Evolutionary conservation across 2,888 invertebrate species (phyloP), one percentile per base, ranked within the genome.

Genomic region (Boloria selene): DNA sequence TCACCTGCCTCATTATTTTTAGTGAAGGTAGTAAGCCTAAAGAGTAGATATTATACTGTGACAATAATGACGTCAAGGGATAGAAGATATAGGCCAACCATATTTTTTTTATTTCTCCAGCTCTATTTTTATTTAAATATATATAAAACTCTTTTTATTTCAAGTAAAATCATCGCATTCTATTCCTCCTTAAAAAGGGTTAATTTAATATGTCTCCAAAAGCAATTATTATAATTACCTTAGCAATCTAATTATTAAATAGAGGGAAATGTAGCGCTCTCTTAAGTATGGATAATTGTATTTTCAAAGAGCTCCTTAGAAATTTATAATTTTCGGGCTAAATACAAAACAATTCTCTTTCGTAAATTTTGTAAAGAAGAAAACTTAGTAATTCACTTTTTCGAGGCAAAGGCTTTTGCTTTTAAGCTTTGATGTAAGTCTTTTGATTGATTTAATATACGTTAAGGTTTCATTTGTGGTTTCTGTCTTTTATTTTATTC

Each of bases 211-310:
- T 87, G 85, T 87, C 84, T 79, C 78, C 80, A 76, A 85, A 85
- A 81, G 84, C 89, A 86, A 91, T 91, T 91, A 90, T 83, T 76
- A 87, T 90, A 91, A 91, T 91, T 88, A 90, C 84, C 77, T 75
- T 77, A 80, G 80, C 84, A 76, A 82, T 79, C 76, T 91, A 87
- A 90, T 90, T 89, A 90, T 80, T 74, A 73, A 72, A 77, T 78
- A 82, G 80, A 86, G 85, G 83, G 86, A 84, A 85, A 84, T 81
- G 79, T 80, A 82, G 67, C 64, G 69, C 67, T 71, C 70, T 86
- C 82, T 79, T 84, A 82, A 86, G 80, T 81, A 85, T 75, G 76
- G 78, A 77, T 87, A 89, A 89, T 88, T 89, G 80, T 83, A 75
- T 88, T 87, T 86, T 84, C 84, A 87, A 89, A 87, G 87, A 77